phyloP scores from a whole-genome alignment of 2,888 invertebrate species.

The Ischnura elegans region DNA sequence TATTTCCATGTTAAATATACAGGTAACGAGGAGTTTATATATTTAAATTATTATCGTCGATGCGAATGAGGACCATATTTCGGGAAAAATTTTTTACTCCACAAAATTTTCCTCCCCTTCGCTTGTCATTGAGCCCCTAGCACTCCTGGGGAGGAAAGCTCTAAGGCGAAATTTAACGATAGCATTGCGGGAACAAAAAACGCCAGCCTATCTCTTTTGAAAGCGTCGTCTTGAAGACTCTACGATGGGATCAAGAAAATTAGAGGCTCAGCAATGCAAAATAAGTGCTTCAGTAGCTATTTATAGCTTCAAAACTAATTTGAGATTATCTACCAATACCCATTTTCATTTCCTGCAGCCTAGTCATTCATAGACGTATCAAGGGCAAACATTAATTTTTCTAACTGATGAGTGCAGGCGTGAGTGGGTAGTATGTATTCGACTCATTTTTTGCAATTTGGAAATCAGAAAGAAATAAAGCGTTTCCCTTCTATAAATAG shows the following conservation, averaged over 20 bases:
- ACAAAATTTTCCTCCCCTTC: background rate
- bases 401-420: too few relatives aligned
- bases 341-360: too few relatives aligned
- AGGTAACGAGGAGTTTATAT: slow-evolving; percentile 15
- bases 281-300: background rate
- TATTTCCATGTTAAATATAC: background rate
- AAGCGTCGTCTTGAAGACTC: background rate
- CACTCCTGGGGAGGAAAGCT: background rate
- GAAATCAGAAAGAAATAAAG: too few relatives aligned
- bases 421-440: too few relatives aligned
- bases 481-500: too few relatives aligned
- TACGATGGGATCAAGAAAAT: background rate
- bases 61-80: background rate
- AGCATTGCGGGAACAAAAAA: background rate
- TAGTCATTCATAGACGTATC: too few relatives aligned
- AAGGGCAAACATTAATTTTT: too few relatives aligned
- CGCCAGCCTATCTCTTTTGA: background rate
- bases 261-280: background rate
- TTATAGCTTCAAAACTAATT: background rate
- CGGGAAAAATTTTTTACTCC: background rate
- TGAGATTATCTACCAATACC: background rate
- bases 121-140: background rate
- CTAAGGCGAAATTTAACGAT: background rate
- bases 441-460: too few relatives aligned
- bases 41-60: slow-evolving; percentile 27